Base-by-base conservation (phyloP, 53 echinoderm and acorn worm species). In the Holothuria leucospilota region DNA sequence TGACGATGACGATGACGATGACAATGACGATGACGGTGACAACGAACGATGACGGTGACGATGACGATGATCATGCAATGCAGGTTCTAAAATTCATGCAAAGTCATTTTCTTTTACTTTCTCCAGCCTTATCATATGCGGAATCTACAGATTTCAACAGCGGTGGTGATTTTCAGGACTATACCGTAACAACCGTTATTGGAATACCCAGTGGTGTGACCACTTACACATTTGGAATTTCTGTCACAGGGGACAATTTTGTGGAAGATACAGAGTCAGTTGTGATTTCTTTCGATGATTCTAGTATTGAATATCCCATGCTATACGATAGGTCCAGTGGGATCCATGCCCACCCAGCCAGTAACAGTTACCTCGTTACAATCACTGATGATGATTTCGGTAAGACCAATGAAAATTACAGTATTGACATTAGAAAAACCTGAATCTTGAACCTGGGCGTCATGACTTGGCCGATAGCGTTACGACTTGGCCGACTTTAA, bases 351-450 rank as follows among this genome's bases (percentile, higher is more conserved):
- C 27, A 39, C 9, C 0, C 38, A n/a, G 15, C 15, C 21, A 71
- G 71, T 71, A 6, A 18, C 12, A 71, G 29, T n/a, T 34, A 20
- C 29, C 20, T 1, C 16, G 20, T 71, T 20, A 13, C 0, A 38
- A 18, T 71, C 41, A 42, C 10, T 0, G 71, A 71, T 71, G 71
- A 71, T 39, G 71, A 71, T 71, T 34, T 30, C 14, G 71, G 71
- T 71, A 71, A 71, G 27, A 23, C 30, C 2, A 20, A 42, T 52
- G 52, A 42, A 42, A 5, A 42, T 42, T n/a, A n/a, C n/a, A n/a
- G n/a, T n/a, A n/a, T n/a, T n/a, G n/a, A n/a, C n/a, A n/a, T n/a
- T n/a, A n/a, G n/a, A n/a, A n/a, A n/a, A n/a, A n/a, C n/a, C n/a
- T n/a, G n/a, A n/a, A n/a, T n/a, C n/a, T n/a, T n/a, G n/a, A n/a